phyloP scores from a whole-genome alignment of 2,113 vertebrate species.

The Perca flavescens region DNA sequence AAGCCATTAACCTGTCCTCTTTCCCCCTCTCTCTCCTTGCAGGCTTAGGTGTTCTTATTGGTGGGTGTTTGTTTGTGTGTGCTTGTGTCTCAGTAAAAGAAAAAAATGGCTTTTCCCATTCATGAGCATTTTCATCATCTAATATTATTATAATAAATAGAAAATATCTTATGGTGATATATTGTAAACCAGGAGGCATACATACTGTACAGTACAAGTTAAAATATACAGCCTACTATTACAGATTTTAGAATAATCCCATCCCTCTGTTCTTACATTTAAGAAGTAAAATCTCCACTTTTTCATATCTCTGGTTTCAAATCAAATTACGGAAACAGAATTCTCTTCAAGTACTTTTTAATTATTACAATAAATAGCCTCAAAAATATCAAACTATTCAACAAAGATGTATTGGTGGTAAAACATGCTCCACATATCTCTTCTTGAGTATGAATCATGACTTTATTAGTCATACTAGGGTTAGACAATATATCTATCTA shows the following conservation, averaged over 20 bases:
- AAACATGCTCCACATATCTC: background rate
- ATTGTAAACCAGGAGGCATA: background rate
- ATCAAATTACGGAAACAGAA: background rate
- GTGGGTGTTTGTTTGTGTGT: background rate
- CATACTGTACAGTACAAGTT: background rate
- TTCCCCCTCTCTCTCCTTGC: constrained; percentile 35
- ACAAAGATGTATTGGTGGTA: background rate
- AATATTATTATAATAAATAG: background rate
- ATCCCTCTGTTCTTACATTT: background rate
- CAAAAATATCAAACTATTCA: background rate
- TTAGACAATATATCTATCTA: too few species aligned
- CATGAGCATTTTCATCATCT: background rate
- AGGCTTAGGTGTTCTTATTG: constrained; percentile 4
- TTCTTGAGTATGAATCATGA: background rate
- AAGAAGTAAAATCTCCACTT: background rate
- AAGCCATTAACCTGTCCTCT: constrained; percentile 64
- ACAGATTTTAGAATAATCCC: background rate
- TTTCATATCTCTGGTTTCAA: background rate
- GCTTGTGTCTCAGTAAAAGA: background rate
- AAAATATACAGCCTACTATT: background rate
- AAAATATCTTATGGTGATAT: background rate
- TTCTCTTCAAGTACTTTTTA: background rate
- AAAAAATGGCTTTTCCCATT: background rate
- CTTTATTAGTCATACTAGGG: too few species aligned
- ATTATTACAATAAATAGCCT: background rate